Evolutionary conservation across 2,888 invertebrate species (phyloP).

Genomic region (Drepana falcataria): DNA sequence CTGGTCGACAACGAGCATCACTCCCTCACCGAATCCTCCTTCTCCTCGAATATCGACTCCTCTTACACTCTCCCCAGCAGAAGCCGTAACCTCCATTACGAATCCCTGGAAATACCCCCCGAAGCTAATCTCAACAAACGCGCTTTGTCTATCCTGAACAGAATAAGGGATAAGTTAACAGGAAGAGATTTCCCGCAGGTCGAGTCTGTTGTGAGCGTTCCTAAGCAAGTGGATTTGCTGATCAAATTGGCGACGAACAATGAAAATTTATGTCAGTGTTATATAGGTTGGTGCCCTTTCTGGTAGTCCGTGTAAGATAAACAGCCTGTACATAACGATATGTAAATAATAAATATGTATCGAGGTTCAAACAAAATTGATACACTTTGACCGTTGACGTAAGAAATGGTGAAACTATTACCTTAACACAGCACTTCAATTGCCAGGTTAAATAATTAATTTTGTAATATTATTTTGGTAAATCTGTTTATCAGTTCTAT

Average conservation of each 20-base stretch:
- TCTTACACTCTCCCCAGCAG: constrained; percentile 60
- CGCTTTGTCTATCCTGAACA: constrained; percentile 92
- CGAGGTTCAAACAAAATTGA: too few relatives aligned
- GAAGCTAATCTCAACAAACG: constrained; percentile 93
- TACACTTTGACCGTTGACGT: too few relatives aligned
- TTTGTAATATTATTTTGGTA: too few relatives aligned
- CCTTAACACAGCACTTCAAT: too few relatives aligned
- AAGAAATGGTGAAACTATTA: too few relatives aligned
- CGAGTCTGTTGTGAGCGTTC: constrained; percentile 87
- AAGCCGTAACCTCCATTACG: constrained; percentile 60
- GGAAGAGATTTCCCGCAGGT: constrained; percentile 91
- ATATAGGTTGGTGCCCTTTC: constrained; percentile 97
- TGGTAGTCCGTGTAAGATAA: constrained; percentile 64
- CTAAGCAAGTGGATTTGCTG: constrained; percentile 94
- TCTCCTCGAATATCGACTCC: constrained; percentile 63
- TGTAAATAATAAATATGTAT: too few relatives aligned
- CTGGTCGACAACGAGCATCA: constrained; percentile 74
- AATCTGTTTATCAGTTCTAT: too few relatives aligned
- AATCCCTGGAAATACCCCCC: constrained; percentile 74
- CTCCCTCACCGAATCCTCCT: constrained; percentile 59
- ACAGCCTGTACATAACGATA: constrained; percentile 3
- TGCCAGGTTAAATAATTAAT: too few relatives aligned
- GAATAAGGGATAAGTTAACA: constrained; percentile 96
- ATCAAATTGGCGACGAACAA: constrained; percentile 98
- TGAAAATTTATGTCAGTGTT: constrained; percentile 99